Evolutionary conservation across 2,113 vertebrate genomes (phyloP).

Genomic region (Cercocebus atys): DNA sequence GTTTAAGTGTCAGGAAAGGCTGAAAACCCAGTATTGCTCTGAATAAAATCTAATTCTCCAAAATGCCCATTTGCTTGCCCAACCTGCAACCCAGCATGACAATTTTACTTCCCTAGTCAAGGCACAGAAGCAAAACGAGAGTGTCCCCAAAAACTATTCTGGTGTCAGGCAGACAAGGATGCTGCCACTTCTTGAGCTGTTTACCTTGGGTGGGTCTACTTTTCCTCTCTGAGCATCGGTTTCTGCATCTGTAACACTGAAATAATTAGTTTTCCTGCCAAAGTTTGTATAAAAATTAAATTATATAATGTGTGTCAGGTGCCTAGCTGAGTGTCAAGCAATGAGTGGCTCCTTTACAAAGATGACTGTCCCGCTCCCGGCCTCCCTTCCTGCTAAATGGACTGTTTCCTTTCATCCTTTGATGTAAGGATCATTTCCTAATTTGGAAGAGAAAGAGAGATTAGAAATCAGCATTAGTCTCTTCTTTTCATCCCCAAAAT

Average conservation of each 20-base stretch:
- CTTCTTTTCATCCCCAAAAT: not conserved
- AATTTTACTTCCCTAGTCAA: not conserved
- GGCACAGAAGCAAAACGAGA: not conserved
- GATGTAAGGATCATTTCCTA: not conserved
- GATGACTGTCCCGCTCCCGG: not conserved
- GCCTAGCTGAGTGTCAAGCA: not conserved
- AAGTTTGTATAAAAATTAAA: not conserved
- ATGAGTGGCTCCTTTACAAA: not conserved
- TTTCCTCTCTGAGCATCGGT: not conserved
- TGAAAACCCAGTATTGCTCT: not conserved
- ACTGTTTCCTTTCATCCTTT: not conserved
- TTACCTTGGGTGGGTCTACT: not conserved
- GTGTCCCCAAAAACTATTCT: not conserved
- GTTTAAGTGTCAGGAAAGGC: not conserved
- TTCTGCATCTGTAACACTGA: constrained; percentile 51
- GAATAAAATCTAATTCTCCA: not conserved
- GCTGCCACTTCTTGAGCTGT: not conserved
- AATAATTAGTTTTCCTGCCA: not conserved
- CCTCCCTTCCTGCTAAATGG: not conserved
- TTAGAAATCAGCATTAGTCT: not conserved
- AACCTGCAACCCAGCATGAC: not conserved
- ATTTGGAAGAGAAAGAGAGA: not conserved
- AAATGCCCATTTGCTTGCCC: not conserved
- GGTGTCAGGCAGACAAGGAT: not conserved
- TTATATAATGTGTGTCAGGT: not conserved